Evolutionary conservation across 2,113 vertebrate genomes (phyloP), one percentile per base, ranked within the genome.

Genomic region (Rhinoderma darwinii): DNA sequence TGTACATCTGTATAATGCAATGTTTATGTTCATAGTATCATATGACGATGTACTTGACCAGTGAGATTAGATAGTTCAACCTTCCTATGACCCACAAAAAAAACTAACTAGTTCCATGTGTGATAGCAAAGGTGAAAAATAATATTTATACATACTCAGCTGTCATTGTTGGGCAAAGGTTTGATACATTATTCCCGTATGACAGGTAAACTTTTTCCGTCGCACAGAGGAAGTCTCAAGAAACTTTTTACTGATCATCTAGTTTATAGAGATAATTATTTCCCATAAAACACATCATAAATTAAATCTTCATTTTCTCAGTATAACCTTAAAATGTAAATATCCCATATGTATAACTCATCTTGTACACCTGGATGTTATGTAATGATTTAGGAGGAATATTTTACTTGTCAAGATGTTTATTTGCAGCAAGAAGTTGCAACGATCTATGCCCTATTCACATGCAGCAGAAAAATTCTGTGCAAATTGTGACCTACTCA

Each of bases 61-160:
- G 1, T 85, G 79, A 91, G 35, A 59, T 88, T 63, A 86, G 77
- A 82, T 80, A 54, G 82, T 81, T 86, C 78, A 83, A 43, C 75
- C 66, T 85, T 35, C 73, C 89, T 0, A 0, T 76, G 47, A 25
- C 47, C 66, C 82, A 32, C 88, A 68, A 74, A 81, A 89, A 41
- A 0, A 88, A 73, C 68, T 77, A 84, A 88, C 56, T 43, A 89
- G 82, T 11, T 88, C 35, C 35, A 84, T 3, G 0, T 83, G 20
- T 88, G 15, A 79, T 90, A 90, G 63, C 83, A 63, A 92, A 82
- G 25, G 47, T 70, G 1, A 12, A 44, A 78, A 88, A 91, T 86
- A 89, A 82, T 82, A 43, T 72, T 88, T 86, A n/a, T 83, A 76
- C 54, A 84, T 88, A 74, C 32, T 0, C 32, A 63, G 87, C 88